Conservation (phyloP, 2,888 invertebrate genomes). For the Trachelus troglodyta region DNA sequence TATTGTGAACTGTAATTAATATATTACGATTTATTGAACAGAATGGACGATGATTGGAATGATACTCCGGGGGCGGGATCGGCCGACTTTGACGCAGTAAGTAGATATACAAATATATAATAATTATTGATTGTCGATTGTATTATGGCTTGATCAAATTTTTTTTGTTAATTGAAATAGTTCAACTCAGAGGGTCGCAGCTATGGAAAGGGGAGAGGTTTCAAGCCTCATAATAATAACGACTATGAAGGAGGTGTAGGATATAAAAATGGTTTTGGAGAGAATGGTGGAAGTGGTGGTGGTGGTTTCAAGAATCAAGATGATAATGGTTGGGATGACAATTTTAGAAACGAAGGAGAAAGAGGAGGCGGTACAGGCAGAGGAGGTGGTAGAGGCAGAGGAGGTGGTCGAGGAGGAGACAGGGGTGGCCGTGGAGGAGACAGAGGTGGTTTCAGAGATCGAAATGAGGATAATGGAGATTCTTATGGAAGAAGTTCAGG, state of each 20-base stretch:
- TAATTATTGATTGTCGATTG: conserved; percentile 1
- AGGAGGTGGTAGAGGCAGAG: conserved; percentile 3
- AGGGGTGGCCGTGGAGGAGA: conserved; percentile 13
- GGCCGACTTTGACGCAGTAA: conserved; percentile 5
- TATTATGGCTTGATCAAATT: neutral
- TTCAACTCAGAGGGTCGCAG: conserved; percentile 35
- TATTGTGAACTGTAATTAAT: neutral
- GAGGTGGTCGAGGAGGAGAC: conserved; percentile 12
- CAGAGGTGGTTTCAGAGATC: conserved; percentile 15
- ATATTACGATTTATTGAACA: neutral
- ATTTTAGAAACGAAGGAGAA: neutral
- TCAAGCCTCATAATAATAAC: conserved; percentile 16
- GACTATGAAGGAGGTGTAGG: conserved; percentile 15
- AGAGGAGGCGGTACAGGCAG: neutral
- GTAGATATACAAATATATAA: conserved; percentile 7
- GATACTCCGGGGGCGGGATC: conserved; percentile 1
- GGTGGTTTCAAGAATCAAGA: neutral
- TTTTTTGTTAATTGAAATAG: conserved; percentile 22
- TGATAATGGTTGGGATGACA: neutral
- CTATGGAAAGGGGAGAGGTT: conserved; percentile 50
- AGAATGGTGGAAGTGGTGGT: neutral
- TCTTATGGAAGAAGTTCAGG: conserved; percentile 15
- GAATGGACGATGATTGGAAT: conserved; percentile 18
- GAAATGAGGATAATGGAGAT: conserved; percentile 8
- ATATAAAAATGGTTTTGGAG: conserved; percentile 9